Conservation (phyloP, 2,888 invertebrate species). For the Tenthredo mesomela region DNA sequence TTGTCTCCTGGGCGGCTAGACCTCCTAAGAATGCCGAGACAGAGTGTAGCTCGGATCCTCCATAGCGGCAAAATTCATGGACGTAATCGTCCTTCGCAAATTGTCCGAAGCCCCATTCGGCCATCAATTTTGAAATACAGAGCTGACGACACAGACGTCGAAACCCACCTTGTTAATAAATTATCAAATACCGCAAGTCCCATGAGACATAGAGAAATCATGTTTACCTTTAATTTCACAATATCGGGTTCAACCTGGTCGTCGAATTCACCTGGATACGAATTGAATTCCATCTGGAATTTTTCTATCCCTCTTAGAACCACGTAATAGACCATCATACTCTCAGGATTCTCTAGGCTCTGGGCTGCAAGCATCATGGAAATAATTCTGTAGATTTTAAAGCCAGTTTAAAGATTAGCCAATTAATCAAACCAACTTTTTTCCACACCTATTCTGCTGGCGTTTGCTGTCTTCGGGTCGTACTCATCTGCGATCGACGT, state of each 20-base stretch:
- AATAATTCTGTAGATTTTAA: constrained; percentile 56
- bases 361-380: constrained; percentile 79
- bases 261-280: constrained; percentile 93
- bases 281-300: constrained; percentile 92
- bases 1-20: constrained; percentile 95
- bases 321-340: constrained; percentile 93
- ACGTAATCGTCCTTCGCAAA: constrained; percentile 93
- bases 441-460: constrained; percentile 80
- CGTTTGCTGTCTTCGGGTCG: constrained; percentile 81
- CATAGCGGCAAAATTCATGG: constrained; percentile 97
- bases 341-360: constrained; percentile 90
- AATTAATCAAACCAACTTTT: neutral
- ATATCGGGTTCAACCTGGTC: constrained; percentile 95
- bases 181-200: neutral
- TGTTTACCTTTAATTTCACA: constrained; percentile 87
- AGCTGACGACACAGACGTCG: constrained; percentile 72
- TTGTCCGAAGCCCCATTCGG: constrained; percentile 91
- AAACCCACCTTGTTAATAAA: neutral
- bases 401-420: constrained; percentile 18
- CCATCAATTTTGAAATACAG: constrained; percentile 85
- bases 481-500: constrained; percentile 91
- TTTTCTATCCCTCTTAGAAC: constrained; percentile 94
- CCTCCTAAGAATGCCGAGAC: constrained; percentile 96
- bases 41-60: constrained; percentile 96
- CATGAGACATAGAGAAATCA: neutral